Evolutionary conservation across 2,888 invertebrate genomes (phyloP).

Genomic region (Diaperis boleti): DNA sequence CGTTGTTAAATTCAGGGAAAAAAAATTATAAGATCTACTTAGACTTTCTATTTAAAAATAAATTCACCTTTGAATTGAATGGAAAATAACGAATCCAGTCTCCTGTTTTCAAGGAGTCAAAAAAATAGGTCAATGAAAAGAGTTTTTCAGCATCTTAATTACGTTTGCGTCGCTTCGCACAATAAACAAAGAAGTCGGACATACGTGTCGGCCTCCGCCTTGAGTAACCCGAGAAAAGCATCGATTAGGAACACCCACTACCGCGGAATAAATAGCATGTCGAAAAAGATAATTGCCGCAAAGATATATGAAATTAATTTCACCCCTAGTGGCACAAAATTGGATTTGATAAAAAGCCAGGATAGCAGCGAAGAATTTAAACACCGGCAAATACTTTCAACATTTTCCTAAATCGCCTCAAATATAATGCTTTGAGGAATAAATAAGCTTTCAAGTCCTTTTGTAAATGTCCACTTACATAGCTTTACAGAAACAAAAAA

Average conservation of each 20-base stretch:
- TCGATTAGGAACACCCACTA: conserved; percentile 27
- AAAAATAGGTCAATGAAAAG: too few relatives aligned
- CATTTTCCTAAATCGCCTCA: conserved; percentile 9
- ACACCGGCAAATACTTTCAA: neutral
- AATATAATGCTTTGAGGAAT: conserved; percentile 22
- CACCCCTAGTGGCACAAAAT: neutral
- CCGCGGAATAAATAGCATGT: neutral
- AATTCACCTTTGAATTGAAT: too few relatives aligned
- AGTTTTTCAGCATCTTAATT: too few relatives aligned
- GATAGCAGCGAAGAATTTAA: neutral
- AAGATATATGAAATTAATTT: conserved; percentile 27
- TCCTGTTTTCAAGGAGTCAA: too few relatives aligned
- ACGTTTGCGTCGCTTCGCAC: neutral
- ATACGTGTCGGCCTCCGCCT: conserved; percentile 18
- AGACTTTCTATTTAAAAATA: too few relatives aligned
- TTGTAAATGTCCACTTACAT: conserved; percentile 31
- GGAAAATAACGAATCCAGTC: too few relatives aligned
- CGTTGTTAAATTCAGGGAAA: too few relatives aligned
- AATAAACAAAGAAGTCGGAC: conserved; percentile 10
- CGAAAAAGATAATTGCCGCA: conserved; percentile 19
- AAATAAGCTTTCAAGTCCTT: conserved; percentile 28
- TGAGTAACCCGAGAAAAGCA: conserved; percentile 14
- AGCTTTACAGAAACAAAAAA: conserved; percentile 23
- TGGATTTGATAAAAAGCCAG: neutral
- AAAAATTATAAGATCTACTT: too few relatives aligned